These are phyloP conservation scores for Tetramorium alpestre DNA, from an alignment of 1,140 invertebrate species.

Conservation along the genomic window DNA sequence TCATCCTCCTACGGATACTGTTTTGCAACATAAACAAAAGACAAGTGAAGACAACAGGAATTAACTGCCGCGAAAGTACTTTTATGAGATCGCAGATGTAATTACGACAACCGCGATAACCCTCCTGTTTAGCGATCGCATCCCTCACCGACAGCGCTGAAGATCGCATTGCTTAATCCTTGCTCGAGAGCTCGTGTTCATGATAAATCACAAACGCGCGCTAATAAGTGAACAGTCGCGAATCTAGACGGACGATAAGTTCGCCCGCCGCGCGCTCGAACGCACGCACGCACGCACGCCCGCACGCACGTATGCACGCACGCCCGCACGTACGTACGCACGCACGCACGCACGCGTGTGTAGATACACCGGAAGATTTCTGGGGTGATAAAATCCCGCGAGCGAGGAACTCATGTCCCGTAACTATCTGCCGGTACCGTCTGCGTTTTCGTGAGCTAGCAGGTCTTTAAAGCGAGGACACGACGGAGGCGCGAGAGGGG, in stretches of 20 bases:
- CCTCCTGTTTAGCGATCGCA: constrained; percentile 22
- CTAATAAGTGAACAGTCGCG: constrained; percentile 65
- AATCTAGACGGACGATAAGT: constrained; percentile 66
- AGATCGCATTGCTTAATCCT: constrained; percentile 47
- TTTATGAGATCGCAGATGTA: not conserved
- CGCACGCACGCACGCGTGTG: constrained; percentile 46
- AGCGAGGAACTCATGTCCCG: constrained; percentile 76
- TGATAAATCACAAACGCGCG: constrained; percentile 50
- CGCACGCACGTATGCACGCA: not conserved
- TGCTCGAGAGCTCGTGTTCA: constrained; percentile 1
- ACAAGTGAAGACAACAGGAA: not conserved
- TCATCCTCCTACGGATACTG: not conserved
- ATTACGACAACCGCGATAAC: constrained; percentile 40
- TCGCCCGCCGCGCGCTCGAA: constrained; percentile 21
- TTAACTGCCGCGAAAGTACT: not conserved
- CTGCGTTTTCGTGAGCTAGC: constrained; percentile 74
- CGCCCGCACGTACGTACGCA: not conserved
- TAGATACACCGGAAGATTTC: constrained; percentile 74
- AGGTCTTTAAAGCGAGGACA: constrained; percentile 59
- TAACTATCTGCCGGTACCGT: constrained; percentile 76
- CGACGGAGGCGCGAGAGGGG: not conserved
- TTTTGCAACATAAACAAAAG: not conserved
- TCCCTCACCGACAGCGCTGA: constrained; percentile 19
- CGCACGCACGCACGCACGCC: not conserved
- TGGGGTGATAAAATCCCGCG: constrained; percentile 73